Base-by-base conservation (phyloP, 1,140 invertebrate genomes). In the Heliconius melpomene region DNA sequence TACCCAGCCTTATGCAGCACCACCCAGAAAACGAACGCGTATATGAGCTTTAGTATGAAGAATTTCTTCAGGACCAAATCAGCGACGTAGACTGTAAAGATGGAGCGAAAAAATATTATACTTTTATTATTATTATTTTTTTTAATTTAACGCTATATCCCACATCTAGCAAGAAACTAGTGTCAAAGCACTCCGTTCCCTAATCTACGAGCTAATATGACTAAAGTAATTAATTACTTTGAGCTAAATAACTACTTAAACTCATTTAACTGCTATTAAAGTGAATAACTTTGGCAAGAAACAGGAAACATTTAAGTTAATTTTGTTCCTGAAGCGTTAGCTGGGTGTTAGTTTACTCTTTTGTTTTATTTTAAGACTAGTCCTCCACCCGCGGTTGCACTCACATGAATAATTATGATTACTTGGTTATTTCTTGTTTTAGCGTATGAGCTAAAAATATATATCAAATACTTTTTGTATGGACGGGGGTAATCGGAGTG, bases 1-100 rank as follows among this genome's bases (percentile, higher is more conserved):
- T 92, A 94, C 36, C 92, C 91, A 9, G 92, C 92, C 70, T 94
- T 93, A 86, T 94, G 92, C 26, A 94, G 85, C 5, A 94, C 81
- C n/a, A 91, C 57, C 89, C 89, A 93, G 77, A 94, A 90, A 1
- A 91, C 84, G 75, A 94, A 90, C 1, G 92, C 92, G 81, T 93
- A 94, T 13, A 91, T 82, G 77, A 94, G 72, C 75, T 94, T 94
- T 16, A 94, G 79, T 18, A 94, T 82, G 82, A 94, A 94, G 18
- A 94, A 84, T 75, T 94, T 94, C 85, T 94, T 94, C 2, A 94
- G 72, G 3, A 94, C 80, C n/a, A 94, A 74, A 26, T 94, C 91
- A 0, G 89, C 89, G 79, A 93, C 85, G 82, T 85, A 93, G 8
- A 94, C 92, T 94, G 88, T 52, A 5, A 87, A 87, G 16, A 26